Conservation (phyloP, 2,888 invertebrate species). For the Furcula furcula region DNA sequence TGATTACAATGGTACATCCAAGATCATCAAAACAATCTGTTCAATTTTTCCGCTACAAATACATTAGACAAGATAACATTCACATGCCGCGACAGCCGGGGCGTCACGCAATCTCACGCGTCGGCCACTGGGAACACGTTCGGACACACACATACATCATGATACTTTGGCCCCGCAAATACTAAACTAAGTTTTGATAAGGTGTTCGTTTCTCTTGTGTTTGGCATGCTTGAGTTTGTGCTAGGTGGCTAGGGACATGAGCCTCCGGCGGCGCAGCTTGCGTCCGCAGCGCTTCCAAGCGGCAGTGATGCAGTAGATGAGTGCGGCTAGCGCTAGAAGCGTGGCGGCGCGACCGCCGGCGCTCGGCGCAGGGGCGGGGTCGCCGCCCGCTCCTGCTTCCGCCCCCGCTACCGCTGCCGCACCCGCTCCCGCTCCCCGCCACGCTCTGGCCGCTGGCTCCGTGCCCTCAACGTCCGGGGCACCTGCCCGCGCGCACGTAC, state of each 20-base stretch:
- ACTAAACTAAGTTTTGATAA: slow-evolving; percentile 11
- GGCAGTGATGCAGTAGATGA: slow-evolving; percentile 47
- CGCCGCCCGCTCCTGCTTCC: slow-evolving; percentile 38
- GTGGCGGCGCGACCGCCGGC: slow-evolving; percentile 49
- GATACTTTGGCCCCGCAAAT: slow-evolving; percentile 9
- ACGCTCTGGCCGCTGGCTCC: slow-evolving; percentile 77
- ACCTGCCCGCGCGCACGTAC: no score
- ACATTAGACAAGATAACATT: no score
- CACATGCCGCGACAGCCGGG: no score
- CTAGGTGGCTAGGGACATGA: slow-evolving; percentile 66
- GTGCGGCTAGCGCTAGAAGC: slow-evolving; percentile 38
- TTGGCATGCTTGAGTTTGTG: slow-evolving; percentile 24
- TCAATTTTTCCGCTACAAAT: no score
- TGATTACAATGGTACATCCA: no score
- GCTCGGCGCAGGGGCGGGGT: slow-evolving; percentile 39
- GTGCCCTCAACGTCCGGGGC: slow-evolving; percentile 71
- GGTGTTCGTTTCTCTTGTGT: slow-evolving; percentile 9
- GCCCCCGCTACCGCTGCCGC: slow-evolving; percentile 56
- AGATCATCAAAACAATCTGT: no score
- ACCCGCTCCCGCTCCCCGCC: slow-evolving; percentile 78
- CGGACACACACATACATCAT: no score
- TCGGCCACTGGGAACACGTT: no score
- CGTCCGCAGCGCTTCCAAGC: slow-evolving; percentile 62
- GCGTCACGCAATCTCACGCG: no score
- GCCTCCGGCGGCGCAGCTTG: slow-evolving; percentile 54